phyloP scores from a whole-genome alignment of 2,113 vertebrate genomes.

The Heptranchias perlo region DNA sequence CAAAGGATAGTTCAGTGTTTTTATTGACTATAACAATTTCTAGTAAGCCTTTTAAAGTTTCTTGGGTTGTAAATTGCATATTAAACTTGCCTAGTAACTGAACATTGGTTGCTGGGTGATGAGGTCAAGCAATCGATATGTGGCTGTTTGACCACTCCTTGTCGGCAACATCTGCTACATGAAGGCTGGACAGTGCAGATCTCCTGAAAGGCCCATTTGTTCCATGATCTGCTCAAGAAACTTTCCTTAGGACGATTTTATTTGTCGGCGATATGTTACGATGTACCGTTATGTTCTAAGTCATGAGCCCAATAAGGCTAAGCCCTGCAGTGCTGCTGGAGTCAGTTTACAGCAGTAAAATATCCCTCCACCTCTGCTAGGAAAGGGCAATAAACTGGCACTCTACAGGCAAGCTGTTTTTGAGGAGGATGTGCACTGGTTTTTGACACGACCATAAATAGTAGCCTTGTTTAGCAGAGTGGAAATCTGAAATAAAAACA shows the following conservation, averaged over 20 bases:
- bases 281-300: neutral
- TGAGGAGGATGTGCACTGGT: neutral
- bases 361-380: too few relatives aligned
- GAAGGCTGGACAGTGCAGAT: neutral
- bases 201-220: neutral
- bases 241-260: neutral
- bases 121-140: slow-evolving; percentile 65
- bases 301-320: neutral
- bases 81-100: slow-evolving; percentile 72
- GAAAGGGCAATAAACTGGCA: neutral
- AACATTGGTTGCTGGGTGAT: slow-evolving; percentile 63
- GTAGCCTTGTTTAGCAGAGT: neutral
- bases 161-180: slow-evolving; percentile 66
- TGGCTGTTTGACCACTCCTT: slow-evolving; percentile 63
- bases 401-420: neutral
- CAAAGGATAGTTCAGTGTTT: neutral
- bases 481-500: neutral
- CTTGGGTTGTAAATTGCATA: slow-evolving; percentile 62
- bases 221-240: neutral
- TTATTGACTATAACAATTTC: neutral
- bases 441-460: neutral
- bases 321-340: neutral
- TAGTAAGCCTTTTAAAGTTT: neutral
- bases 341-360: neutral
- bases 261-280: neutral